A percentile compares a stretch with the other conserved stretches of the same genome.
Evolutionary conservation across 2,113 vertebrate species (phyloP).

Genomic region (Microtus montanus): DNA sequence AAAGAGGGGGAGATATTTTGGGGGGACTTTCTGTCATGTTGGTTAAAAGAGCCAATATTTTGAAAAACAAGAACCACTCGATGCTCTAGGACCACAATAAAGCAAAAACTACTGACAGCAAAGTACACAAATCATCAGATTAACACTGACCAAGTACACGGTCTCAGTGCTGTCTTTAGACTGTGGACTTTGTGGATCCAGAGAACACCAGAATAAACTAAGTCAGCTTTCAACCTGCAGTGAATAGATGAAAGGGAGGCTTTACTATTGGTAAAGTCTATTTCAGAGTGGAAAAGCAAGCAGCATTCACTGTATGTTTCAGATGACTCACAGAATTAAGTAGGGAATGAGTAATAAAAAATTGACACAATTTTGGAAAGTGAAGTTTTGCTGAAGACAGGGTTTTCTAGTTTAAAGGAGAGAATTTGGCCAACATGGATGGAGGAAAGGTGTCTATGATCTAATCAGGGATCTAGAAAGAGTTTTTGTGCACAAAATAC

Average conservation of each 20-base stretch:
- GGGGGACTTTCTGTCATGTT: neutral
- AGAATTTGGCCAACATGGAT: neutral
- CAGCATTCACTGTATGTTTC: neutral
- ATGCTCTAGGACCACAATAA: neutral
- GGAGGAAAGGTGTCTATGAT: neutral
- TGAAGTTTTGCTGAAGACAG: neutral
- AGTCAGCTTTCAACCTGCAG: neutral
- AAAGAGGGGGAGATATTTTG: neutral
- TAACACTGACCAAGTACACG: neutral
- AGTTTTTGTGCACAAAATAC: neutral
- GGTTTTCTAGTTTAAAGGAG: constrained; percentile 20
- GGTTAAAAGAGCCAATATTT: neutral
- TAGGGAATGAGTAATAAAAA: neutral
- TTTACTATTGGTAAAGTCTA: neutral
- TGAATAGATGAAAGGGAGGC: neutral
- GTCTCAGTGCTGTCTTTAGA: constrained; percentile 5
- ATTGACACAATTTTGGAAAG: neutral
- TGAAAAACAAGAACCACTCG: neutral
- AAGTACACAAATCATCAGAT: neutral
- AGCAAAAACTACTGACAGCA: neutral
- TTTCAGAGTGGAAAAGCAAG: constrained; percentile 28
- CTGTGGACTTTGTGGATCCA: neutral
- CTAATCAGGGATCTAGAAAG: constrained; percentile 18
- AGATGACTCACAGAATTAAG: neutral
- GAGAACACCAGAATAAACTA: neutral